A percentile compares a stretch with the other conserved stretches of the same genome.
Evolutionary conservation across 2,113 vertebrate species (phyloP).

Genomic region (Desmodus rotundus): DNA sequence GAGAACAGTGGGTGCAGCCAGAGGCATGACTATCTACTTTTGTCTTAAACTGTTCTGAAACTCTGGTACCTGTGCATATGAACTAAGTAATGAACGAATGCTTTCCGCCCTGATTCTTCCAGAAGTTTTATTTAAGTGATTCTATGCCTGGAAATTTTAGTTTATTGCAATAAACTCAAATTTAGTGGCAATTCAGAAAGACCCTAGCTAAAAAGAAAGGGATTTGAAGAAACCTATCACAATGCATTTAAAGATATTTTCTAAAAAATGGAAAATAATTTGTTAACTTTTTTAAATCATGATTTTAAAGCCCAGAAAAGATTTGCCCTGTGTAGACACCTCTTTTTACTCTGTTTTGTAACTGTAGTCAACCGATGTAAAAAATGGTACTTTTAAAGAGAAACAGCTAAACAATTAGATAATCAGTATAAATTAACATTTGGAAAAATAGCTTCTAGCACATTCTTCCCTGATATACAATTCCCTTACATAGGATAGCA

Average conservation of each 20-base stretch:
- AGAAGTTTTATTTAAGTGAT: neutral
- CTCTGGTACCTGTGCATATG: neutral
- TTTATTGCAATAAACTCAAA: neutral
- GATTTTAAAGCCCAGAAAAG: neutral
- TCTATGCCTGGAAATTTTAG: neutral
- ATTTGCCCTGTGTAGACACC: neutral
- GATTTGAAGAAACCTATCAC: neutral
- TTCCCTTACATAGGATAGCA: neutral
- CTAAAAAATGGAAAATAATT: neutral
- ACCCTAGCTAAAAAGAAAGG: neutral
- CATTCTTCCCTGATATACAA: neutral
- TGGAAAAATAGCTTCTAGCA: neutral
- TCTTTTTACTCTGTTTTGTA: conserved; percentile 2
- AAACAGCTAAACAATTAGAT: neutral
- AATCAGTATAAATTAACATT: neutral
- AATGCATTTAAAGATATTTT: neutral
- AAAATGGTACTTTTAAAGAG: neutral
- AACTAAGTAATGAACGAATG: neutral
- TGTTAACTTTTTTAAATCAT: neutral
- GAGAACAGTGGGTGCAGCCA: neutral
- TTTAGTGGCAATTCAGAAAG: neutral
- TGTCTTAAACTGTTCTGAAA: neutral
- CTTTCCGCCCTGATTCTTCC: neutral
- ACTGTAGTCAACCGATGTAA: neutral
- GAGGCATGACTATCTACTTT: neutral